Base-by-base conservation (phyloP, 1,140 invertebrate genomes). In the Drosophila pruinosa region DNA sequence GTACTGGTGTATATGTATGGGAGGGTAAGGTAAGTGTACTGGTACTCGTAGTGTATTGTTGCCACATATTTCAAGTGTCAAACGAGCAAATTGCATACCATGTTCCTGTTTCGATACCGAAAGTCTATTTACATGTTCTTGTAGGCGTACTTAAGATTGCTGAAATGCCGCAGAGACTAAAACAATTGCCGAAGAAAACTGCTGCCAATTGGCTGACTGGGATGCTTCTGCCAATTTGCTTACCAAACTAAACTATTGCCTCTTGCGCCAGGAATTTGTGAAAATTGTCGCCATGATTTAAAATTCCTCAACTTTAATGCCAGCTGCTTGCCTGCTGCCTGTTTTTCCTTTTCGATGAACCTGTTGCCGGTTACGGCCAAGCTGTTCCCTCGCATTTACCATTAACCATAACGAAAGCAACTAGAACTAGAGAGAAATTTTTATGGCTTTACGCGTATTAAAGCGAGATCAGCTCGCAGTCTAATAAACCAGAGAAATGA, bases 61-160 rank as follows among this genome's bases (percentile, higher is more conserved):
- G 83, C 75, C 80, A 89, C 88, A 90, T 90, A 89, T 90, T 90
- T 90, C 75, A 89, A 90, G 88, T 90, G 89, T 90, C 89, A 90
- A 90, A 90, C 88, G 82, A 90, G 89, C 89, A 90, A 90, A 90
- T 90, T 90, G 89, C 89, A 90, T 90, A 90, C 89, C 89, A 74
- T 72, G 75, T 85, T 75, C 78, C 74, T 62, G 68, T 72, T 69
- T 62, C 77, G 72, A 82, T 88, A 88, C 83, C 71, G 82, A 89
- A 90, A 90, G 88, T 90, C 88, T 89, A 90, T 90, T 90, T 90
- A 90, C 89, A 89, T 90, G 88, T 90, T 89, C 88, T 90, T 81
- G 89, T 90, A 75, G 89, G 89, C 89, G 89, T 90, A 90, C 78
- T 90, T 90, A 85, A 90, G 88, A 90, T 90, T 75, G 74, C 75